Percentiles rank a stretch among this genome's conserved stretches.
Evolutionary conservation across 2,888 invertebrate genomes (phyloP).

Genomic region (Allophyes oxyacanthae): DNA sequence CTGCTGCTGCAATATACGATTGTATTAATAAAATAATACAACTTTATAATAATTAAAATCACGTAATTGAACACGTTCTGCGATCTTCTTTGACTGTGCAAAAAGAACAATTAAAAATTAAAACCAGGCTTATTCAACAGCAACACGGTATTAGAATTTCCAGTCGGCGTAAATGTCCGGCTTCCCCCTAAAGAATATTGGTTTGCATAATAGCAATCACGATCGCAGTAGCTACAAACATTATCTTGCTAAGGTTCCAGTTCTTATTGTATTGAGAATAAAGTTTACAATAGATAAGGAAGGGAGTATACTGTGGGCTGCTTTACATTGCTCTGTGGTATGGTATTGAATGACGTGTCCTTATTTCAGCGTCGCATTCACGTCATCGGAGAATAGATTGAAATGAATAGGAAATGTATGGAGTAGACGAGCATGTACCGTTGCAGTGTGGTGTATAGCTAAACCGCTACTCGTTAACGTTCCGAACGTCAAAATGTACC

Average conservation of each 20-base stretch:
- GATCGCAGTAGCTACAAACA: constrained; percentile 54
- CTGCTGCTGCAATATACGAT: constrained; percentile 26
- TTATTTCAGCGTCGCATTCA: constrained; percentile 74
- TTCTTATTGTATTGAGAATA: constrained; percentile 52
- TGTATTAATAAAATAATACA: constrained; percentile 41
- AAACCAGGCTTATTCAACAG: constrained; percentile 17
- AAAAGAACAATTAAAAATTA: constrained; percentile 24
- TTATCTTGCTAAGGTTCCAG: constrained; percentile 22
- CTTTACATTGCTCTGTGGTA: constrained; percentile 66
- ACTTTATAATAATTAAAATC: constrained; percentile 10
- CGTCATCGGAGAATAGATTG: constrained; percentile 63
- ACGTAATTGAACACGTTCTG: not conserved
- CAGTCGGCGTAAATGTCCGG: constrained; percentile 50
- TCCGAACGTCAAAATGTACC: constrained; percentile 17
- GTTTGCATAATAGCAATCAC: constrained; percentile 60
- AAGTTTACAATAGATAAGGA: constrained; percentile 52
- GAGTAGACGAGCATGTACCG: constrained; percentile 41
- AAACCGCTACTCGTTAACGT: constrained; percentile 40
- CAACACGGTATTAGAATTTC: constrained; percentile 31
- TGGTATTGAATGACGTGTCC: constrained; percentile 80
- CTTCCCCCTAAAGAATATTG: constrained; percentile 55
- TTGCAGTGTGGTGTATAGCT: constrained; percentile 28
- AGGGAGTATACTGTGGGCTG: constrained; percentile 37
- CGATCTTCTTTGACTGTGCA: constrained; percentile 4
- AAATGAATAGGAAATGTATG: constrained; percentile 58